phyloP scores from a whole-genome alignment of 1,140 invertebrate species.

The Episyrphus balteatus region DNA sequence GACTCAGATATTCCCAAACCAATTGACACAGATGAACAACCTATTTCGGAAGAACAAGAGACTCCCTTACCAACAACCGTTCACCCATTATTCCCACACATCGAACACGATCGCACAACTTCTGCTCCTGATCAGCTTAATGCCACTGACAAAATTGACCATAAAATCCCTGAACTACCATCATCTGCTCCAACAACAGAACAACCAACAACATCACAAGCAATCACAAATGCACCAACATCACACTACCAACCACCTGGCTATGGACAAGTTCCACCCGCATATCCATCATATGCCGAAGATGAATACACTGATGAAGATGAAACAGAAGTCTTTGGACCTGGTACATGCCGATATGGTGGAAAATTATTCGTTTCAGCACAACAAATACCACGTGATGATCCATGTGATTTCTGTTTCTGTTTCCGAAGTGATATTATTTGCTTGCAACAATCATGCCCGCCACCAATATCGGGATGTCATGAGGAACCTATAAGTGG shows the following conservation, averaged over 20 bases:
- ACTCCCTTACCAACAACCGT: conserved; percentile 14
- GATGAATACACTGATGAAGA: conserved; percentile 56
- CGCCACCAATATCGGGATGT: conserved; percentile 81
- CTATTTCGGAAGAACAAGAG: conserved; percentile 3
- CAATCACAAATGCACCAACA: conserved; percentile 12
- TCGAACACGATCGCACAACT: conserved; percentile 8
- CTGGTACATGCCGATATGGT: conserved; percentile 80
- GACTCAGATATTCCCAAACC: conserved; percentile 1
- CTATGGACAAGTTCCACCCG: conserved; percentile 25
- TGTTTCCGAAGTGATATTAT: conserved; percentile 94
- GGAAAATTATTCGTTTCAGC: conserved; percentile 87
- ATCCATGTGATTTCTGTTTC: conserved; percentile 94
- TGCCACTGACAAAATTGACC: conserved; percentile 16
- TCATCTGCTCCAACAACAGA: conserved; percentile 5
- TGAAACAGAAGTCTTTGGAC: conserved; percentile 63
- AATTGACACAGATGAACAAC: conserved; percentile 1
- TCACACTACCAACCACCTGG: conserved; percentile 19
- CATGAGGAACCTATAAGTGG: conserved; percentile 83
- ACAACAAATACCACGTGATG: conserved; percentile 85
- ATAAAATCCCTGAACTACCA: conserved; percentile 9
- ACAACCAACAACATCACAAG: conserved; percentile 4
- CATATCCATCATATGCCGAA: conserved; percentile 37
- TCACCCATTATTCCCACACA: conserved; percentile 24
- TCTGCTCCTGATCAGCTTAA: conserved; percentile 7
- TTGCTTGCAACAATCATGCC: conserved; percentile 88